Conservation (phyloP, 2,888 invertebrate genomes). For the Argynnis bischoffii region DNA sequence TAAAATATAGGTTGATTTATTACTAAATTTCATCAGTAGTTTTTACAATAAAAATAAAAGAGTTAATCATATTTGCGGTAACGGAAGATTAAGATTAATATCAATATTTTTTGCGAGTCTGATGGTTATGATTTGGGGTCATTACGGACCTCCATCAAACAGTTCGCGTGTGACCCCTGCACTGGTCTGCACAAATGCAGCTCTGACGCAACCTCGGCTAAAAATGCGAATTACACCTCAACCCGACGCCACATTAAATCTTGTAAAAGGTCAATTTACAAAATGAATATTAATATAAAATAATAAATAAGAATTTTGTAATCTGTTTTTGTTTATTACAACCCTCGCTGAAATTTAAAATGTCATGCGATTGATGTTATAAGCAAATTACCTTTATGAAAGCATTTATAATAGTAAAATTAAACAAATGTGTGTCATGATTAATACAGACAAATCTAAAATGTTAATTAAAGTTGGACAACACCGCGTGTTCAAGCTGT, state of each 20-base stretch:
- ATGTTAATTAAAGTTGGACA: slow-evolving; percentile 32
- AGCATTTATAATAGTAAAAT: slow-evolving; percentile 10
- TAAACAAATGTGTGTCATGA: slow-evolving; percentile 4
- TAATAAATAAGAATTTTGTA: slow-evolving; percentile 23
- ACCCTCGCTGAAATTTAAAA: slow-evolving; percentile 11
- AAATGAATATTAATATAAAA: slow-evolving; percentile 25
- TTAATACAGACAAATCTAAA: slow-evolving; percentile 12
- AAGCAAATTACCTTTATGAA: slow-evolving; percentile 1
- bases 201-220: slow-evolving; percentile 48
- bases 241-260: slow-evolving; percentile 24
- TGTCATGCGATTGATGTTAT: slow-evolving; percentile 8
- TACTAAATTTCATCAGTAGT: slow-evolving; percentile 29
- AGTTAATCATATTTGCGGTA: slow-evolving; percentile 50
- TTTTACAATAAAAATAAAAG: slow-evolving; percentile 34
- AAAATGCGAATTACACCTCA: slow-evolving; percentile 38
- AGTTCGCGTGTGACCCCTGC: slow-evolving; percentile 63
- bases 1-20: slow-evolving; percentile 40
- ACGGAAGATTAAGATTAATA: slow-evolving; percentile 73
- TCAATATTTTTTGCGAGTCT: slow-evolving; percentile 60
- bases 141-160: slow-evolving; percentile 70
- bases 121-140: slow-evolving; percentile 68
- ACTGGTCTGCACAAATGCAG: slow-evolving; percentile 49
- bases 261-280: slow-evolving; percentile 28
- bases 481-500: slow-evolving; percentile 39
- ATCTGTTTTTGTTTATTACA: slow-evolving; percentile 13